These are phyloP conservation scores for Cyanoramphus novaezelandiae DNA, from an alignment of 2,113 vertebrate genomes.

Conservation along the genomic window DNA sequence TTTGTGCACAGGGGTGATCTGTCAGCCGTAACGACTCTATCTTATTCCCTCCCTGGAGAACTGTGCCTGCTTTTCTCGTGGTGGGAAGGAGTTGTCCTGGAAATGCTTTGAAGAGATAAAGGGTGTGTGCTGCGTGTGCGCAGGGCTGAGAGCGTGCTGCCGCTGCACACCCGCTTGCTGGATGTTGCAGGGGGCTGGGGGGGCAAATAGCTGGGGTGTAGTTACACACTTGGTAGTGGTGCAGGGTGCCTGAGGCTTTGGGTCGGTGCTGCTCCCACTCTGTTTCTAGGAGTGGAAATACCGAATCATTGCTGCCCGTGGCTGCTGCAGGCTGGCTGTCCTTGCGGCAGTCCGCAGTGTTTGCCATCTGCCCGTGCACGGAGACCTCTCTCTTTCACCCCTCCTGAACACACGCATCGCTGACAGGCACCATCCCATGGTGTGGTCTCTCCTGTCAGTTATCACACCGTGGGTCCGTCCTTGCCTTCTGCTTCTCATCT, in stretches of 20 bases:
- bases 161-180: fast-evolving
- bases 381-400: not conserved
- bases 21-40: not conserved
- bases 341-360: not conserved
- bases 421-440: not conserved
- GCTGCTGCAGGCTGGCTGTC: not conserved
- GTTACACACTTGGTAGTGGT: fast-evolving
- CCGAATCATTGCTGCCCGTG: fast-evolving
- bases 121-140: fast-evolving
- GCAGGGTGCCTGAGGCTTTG: not conserved
- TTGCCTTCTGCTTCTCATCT: not conserved
- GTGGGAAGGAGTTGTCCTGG: not conserved
- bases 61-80: not conserved
- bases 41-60: not conserved
- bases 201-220: not conserved
- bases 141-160: fast-evolving
- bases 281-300: fast-evolving
- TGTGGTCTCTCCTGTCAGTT: not conserved
- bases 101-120: not conserved
- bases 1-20: not conserved
- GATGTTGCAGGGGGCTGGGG: not conserved
- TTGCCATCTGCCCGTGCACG: not conserved
- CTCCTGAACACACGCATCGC: fast-evolving
- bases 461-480: fast-evolving
- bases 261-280: fast-evolving